Evolutionary conservation across 2,888 invertebrate genomes (phyloP).

Genomic region (Asteroscopus sphinx): DNA sequence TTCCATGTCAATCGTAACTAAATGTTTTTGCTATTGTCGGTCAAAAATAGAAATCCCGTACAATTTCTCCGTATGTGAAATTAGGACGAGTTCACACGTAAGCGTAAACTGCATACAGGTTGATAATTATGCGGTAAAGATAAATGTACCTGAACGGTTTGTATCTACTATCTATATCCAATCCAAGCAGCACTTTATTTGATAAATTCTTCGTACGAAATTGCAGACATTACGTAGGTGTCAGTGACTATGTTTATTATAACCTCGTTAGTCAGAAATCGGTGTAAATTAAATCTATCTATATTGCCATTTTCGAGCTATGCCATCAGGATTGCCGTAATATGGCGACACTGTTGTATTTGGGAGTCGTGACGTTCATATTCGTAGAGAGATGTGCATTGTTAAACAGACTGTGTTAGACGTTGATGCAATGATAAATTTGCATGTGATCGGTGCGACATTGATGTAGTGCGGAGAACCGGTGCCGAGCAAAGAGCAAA

Average conservation of each 20-base stretch:
- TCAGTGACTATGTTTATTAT: constrained; percentile 42
- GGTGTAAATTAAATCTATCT: constrained; percentile 44
- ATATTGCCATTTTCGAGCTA: constrained; percentile 36
- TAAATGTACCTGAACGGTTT: constrained; percentile 21
- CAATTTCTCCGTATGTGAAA: constrained; percentile 33
- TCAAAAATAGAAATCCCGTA: constrained; percentile 40
- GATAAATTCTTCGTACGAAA: constrained; percentile 15
- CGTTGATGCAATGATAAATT: constrained; percentile 41
- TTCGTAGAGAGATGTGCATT: constrained; percentile 26
- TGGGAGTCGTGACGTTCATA: constrained; percentile 20
- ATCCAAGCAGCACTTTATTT: constrained; percentile 19
- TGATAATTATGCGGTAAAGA: constrained; percentile 22
- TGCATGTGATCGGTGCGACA: constrained; percentile 38
- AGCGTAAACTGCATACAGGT: constrained; percentile 39
- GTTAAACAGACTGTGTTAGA: constrained; percentile 22
- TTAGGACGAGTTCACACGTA: constrained; percentile 38
- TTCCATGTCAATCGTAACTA: constrained; percentile 50
- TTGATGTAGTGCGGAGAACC: constrained; percentile 20
- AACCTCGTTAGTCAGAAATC: constrained; percentile 38
- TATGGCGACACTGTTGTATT: constrained; percentile 34
- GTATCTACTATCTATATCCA: constrained; percentile 23
- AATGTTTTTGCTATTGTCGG: constrained; percentile 33
- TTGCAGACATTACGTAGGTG: constrained; percentile 33
- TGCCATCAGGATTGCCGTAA: constrained; percentile 9
- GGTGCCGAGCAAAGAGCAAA: constrained; percentile 23